Conservation (phyloP, 2,113 vertebrate species). For the Tricholaema leucomelas region DNA sequence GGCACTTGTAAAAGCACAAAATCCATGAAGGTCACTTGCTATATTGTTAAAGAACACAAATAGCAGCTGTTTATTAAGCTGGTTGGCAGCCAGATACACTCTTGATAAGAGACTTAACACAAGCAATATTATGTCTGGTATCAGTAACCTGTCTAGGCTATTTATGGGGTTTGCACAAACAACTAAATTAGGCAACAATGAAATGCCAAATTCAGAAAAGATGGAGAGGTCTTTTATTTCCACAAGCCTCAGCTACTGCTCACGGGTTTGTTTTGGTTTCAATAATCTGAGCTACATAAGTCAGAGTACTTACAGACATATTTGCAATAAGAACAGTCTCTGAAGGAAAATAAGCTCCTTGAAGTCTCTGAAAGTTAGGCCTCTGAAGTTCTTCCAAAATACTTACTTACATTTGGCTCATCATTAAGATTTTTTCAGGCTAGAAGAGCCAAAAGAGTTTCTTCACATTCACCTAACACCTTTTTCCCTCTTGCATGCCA, state of each 20-base stretch:
- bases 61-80: constrained; percentile 45
- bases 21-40: constrained; percentile 41
- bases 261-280: background rate
- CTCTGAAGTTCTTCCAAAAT: constrained; percentile 6
- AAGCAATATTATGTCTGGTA: constrained; percentile 59
- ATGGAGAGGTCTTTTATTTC: background rate
- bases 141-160: constrained; percentile 53
- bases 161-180: constrained; percentile 49
- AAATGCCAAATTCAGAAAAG: constrained; percentile 3
- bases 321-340: background rate
- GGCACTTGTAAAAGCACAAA: constrained; percentile 13
- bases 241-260: constrained; percentile 4
- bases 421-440: background rate
- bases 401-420: background rate
- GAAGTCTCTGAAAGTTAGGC: background rate
- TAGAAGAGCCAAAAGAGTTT: background rate
- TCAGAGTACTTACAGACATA: background rate
- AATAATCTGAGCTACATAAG: background rate
- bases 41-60: constrained; percentile 45
- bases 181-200: background rate
- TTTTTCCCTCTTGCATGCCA: background rate
- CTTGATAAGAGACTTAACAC: constrained; percentile 39
- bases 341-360: background rate
- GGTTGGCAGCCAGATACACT: constrained; percentile 36
- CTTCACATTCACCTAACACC: background rate